Evolutionary conservation across 2,113 vertebrate species (phyloP).

Genomic region (Chionodraco myersi): DNA sequence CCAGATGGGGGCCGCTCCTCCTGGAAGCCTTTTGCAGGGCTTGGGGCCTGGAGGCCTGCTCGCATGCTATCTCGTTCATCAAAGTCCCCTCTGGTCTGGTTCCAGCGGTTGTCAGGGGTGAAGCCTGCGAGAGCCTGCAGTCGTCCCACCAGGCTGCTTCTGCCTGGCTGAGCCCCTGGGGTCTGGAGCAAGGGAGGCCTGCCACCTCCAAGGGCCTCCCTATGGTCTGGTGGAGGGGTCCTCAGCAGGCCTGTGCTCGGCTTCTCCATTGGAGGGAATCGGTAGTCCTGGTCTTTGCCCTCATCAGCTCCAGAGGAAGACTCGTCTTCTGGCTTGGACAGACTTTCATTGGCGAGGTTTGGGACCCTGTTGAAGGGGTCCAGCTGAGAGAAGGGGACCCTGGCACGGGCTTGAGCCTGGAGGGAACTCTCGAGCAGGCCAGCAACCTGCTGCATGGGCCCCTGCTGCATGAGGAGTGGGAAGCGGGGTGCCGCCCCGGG

Average conservation of each 20-base stretch:
- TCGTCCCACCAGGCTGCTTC: constrained; percentile 76
- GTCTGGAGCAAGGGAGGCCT: constrained; percentile 80
- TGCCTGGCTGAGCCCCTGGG: constrained; percentile 68
- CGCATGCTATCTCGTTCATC: constrained; percentile 90
- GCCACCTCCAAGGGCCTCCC: constrained; percentile 85
- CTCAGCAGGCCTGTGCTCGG: constrained; percentile 82
- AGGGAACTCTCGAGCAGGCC: constrained; percentile 87
- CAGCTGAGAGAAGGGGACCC: constrained; percentile 90
- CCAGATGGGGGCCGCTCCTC: constrained; percentile 89
- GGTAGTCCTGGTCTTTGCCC: constrained; percentile 96
- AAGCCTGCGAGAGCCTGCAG: constrained; percentile 89
- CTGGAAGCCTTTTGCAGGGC: constrained; percentile 89
- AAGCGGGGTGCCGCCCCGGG: constrained; percentile 86
- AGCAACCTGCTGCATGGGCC: constrained; percentile 84
- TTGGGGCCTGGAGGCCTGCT: constrained; percentile 82
- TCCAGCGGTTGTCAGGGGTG: constrained; percentile 94
- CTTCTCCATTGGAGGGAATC: constrained; percentile 90
- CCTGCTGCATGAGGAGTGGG: constrained; percentile 91
- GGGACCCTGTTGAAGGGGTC: constrained; percentile 89
- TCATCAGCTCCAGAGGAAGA: constrained; percentile 88
- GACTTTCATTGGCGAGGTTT: constrained; percentile 84
- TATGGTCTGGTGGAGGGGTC: constrained; percentile 89
- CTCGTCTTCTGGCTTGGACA: constrained; percentile 88
- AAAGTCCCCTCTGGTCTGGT: constrained; percentile 92
- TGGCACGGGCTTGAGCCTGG: constrained; percentile 86